Evolutionary conservation across 2,888 invertebrate species (phyloP), one percentile per base, ranked within the genome.

Genomic region (Galeopsomyia nigrocyanea): DNA sequence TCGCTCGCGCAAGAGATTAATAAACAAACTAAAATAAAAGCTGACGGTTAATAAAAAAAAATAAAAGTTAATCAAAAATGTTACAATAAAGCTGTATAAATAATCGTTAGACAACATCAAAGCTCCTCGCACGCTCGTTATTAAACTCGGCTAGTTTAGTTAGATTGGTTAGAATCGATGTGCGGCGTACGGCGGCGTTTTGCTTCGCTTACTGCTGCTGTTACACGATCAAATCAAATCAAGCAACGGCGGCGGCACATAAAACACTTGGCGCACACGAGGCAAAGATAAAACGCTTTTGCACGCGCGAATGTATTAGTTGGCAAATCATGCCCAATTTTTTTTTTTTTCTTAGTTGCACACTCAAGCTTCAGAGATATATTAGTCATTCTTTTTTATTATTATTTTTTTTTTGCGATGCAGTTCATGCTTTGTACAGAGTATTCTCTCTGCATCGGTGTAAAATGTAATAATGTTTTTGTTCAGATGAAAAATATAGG

Each of bases 381-480:
- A n/a, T 74, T 74, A 74, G 74, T 71, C 71, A 50, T 55, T 62
- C 7, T 39, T 39, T 39, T 39, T 39, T 39, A 7, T 31, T 31
- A 7, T 31, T 31, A 31, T 39, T 39, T 39, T 39, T 39, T 39
- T 39, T 39, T 46, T 31, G 39, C 31, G 73, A 74, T 64, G 74
- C 68, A 68, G 64, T n/a, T 63, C 74, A 74, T 74, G 74, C 74
- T 74, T 46, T 26, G 62, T 68, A 68, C 68, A 71, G 71, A 62
- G 72, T 64, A 77, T 26, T 2, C 26, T 75, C 39, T 78, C 75
- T 77, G 77, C 78, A 77, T 75, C 73, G 64, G 68, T 75, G 71
- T 69, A 10, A 10, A 5, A 75, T 76, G 72, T 68, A 26, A 17
- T 16, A 53, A 64, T 21, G 26, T 26, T 26, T 26, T 26, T 5